These are phyloP conservation scores for Loriculus beryllinus DNA, from an alignment of 2,797 vertebrate species.

Conservation along the genomic window DNA sequence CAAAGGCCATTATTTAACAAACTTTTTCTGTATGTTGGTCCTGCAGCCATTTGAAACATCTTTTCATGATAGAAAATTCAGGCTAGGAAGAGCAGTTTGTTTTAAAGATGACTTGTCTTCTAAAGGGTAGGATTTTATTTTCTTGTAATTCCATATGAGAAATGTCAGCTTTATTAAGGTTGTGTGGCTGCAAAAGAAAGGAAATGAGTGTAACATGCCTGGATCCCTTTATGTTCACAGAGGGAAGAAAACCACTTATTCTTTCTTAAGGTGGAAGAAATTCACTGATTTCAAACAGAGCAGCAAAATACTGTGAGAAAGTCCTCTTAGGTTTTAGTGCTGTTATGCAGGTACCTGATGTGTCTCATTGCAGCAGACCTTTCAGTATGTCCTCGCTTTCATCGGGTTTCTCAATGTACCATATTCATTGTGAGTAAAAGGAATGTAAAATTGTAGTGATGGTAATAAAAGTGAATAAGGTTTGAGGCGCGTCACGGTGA, in stretches of 20 bases:
- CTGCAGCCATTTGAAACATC: not conserved
- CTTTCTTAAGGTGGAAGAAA: not conserved
- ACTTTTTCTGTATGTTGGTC: not conserved
- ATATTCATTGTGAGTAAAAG: not conserved
- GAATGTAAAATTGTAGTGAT: not conserved
- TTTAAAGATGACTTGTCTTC: not conserved
- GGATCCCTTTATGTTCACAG: not conserved
- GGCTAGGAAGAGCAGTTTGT: not conserved
- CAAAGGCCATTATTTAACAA: not conserved
- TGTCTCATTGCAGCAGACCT: not conserved
- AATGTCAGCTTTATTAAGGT: not conserved
- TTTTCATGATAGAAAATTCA: not conserved
- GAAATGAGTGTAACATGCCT: not conserved
- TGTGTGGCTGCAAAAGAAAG: not conserved
- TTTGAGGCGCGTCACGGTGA: not conserved
- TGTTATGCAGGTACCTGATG: not conserved
- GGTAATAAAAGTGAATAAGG: not conserved
- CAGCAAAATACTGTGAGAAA: not conserved
- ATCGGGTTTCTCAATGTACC: not conserved
- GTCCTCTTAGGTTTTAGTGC: not conserved
- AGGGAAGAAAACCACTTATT: not conserved
- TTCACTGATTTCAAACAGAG: not conserved
- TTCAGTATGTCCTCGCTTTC: not conserved
- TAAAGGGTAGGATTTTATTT: not conserved
- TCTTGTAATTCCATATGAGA: not conserved